These are phyloP conservation scores for Reticulitermes speratus DNA, from an alignment of 1,140 invertebrate species.

Conservation along the genomic window DNA sequence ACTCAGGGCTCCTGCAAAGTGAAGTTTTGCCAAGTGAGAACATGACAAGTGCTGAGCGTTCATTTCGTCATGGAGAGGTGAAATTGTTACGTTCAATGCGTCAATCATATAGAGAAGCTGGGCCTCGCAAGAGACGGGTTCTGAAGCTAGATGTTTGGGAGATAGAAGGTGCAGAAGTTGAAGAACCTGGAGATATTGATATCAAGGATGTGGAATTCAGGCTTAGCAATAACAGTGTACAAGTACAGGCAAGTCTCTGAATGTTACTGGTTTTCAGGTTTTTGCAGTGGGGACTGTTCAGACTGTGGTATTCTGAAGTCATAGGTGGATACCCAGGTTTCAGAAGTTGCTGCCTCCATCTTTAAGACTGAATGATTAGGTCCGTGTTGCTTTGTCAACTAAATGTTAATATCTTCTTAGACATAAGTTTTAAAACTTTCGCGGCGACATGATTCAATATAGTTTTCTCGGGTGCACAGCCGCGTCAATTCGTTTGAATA, in stretches of 20 bases:
- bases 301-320: no score
- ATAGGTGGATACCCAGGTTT: no score
- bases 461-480: no score
- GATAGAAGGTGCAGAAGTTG: slow-evolving; percentile 58
- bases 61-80: slow-evolving; percentile 81
- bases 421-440: no score
- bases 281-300: no score
- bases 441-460: no score
- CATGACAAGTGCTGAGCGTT: slow-evolving; percentile 73
- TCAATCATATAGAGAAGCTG: slow-evolving; percentile 63
- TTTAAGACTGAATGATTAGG: no score
- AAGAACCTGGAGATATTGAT: slow-evolving; percentile 62
- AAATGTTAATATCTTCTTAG: no score
- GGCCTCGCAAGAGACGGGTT: slow-evolving; percentile 69
- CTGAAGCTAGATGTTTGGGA: slow-evolving; percentile 62
- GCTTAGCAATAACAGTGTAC: slow-evolving; percentile 67
- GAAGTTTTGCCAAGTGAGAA: slow-evolving; percentile 50
- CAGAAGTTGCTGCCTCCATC: no score
- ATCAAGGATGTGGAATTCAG: slow-evolving; percentile 92
- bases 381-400: no score
- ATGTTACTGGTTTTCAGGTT: neutral
- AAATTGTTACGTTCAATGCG: slow-evolving; percentile 80
- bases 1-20: slow-evolving; percentile 66
- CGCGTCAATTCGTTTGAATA: no score
- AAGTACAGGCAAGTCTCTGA: slow-evolving; percentile 54